Base-by-base conservation (phyloP, 64 coral and sea anemone species). In the Astreopora myriophthalma region DNA sequence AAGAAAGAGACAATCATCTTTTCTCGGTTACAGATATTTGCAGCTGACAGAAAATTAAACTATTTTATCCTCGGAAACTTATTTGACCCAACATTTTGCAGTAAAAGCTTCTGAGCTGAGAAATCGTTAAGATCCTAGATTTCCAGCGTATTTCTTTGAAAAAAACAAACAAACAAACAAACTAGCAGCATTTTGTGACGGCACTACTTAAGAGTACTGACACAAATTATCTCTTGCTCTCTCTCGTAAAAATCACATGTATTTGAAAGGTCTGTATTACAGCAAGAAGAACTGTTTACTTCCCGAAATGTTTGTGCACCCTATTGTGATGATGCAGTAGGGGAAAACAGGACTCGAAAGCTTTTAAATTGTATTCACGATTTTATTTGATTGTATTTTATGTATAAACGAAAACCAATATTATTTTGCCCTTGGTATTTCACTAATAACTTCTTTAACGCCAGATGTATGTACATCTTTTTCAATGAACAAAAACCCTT, bases 1-100 rank as follows among this genome's bases (percentile, higher is more conserved):
- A 95, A 19, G 96, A 98, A 27, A 79, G 84, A 35, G 90, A 95
- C 22, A 98, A 84, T 70, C 80, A 98, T 66, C 75, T 98, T 34
- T 98, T 98, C 81, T 46, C 91, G 19, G 82, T 89, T 33, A 62
- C 87, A 17, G 87, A 96, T 38, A 80, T 82, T 4, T 96, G 91
- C 39, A 96, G 95, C 69, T 96, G 70, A 89, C 71, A 38, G 0
- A 1, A 1, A 31, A 8, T 63, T 6, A n/a, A 3, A 8, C 60
- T 64, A 60, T 38, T 12, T 35, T 35, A 6, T 55, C 8, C 7
- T n/a, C 28, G 49, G 49, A 55, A 16, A 55, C 17, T 55, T 55
- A 3, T 16, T 55, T 55, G 0, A 55, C 51, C 17, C 12, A 55
- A 3, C 51, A 3, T 13, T 55, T 13, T 55, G 3, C 10, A 6